phyloP scores from a whole-genome alignment of 2,888 invertebrate genomes.

The Harpalus rubripes region DNA sequence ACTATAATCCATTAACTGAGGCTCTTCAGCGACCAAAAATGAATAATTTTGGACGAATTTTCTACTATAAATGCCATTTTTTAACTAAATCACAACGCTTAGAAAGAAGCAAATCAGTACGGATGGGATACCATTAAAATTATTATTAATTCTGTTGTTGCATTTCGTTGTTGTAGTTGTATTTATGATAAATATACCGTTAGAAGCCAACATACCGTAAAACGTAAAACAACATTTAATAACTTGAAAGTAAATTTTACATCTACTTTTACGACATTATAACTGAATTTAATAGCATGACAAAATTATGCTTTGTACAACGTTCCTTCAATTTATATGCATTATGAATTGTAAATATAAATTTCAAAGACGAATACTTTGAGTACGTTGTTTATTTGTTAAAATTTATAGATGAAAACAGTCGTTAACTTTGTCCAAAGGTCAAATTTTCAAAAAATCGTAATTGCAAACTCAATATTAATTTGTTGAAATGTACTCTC shows the following conservation, averaged over 20 bases:
- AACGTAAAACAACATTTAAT: neutral
- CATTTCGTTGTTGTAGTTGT: neutral
- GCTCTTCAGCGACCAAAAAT: too few species aligned
- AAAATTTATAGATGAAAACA: neutral
- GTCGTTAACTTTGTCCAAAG: neutral
- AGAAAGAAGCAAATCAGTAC: too few species aligned
- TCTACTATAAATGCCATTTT: too few species aligned
- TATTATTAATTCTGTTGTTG: too few species aligned
- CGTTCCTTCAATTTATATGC: neutral
- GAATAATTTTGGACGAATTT: too few species aligned
- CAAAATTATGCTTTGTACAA: conserved; percentile 3
- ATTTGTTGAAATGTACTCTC: too few species aligned
- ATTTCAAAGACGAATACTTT: neutral
- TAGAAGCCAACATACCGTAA: neutral
- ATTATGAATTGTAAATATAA: conserved; percentile 2
- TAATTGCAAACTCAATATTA: neutral
- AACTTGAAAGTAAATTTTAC: conserved; percentile 7
- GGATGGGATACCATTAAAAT: neutral
- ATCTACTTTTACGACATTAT: conserved; percentile 6
- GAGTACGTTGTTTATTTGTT: neutral
- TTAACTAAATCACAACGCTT: too few species aligned
- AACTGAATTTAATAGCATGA: conserved; percentile 2
- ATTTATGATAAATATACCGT: neutral
- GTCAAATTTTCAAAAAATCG: neutral
- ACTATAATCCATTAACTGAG: too few species aligned